Evolutionary conservation across 2,113 vertebrate species (phyloP).

Genomic region (Melanotaenia duboulayi): DNA sequence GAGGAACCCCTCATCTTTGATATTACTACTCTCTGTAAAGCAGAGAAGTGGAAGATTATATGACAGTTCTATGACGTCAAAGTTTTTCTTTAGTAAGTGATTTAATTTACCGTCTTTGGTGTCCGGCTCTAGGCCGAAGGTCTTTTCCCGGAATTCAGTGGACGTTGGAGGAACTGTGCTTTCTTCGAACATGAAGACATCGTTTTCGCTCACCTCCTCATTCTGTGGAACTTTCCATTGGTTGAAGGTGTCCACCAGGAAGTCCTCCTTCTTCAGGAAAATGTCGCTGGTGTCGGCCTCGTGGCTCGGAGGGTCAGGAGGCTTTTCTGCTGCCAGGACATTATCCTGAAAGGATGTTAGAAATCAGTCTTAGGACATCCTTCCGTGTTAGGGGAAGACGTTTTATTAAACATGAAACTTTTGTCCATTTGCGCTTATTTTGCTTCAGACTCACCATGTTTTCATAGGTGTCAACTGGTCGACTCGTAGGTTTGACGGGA

Average conservation of each 20-base stretch:
- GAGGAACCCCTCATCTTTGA: conserved; percentile 75
- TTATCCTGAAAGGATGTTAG: conserved; percentile 69
- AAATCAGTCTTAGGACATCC: neutral
- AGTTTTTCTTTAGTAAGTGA: neutral
- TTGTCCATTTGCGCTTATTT: neutral
- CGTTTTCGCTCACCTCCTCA: conserved; percentile 63
- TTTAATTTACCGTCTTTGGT: conserved; percentile 16
- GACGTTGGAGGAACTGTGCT: conserved; percentile 23
- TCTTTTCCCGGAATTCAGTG: conserved; percentile 8
- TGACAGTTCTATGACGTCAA: neutral
- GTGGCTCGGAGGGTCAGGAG: conserved; percentile 71
- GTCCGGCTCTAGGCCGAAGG: conserved; percentile 4
- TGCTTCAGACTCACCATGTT: conserved; percentile 76
- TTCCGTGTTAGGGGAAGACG: too few relatives aligned
- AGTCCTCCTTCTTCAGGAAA: conserved; percentile 75
- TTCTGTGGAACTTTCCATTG: conserved; percentile 52
- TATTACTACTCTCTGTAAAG: conserved; percentile 54
- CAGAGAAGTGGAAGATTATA: conserved; percentile 14
- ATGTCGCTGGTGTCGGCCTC: conserved; percentile 49
- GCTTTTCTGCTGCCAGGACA: conserved; percentile 78
- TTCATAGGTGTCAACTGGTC: conserved; percentile 52
- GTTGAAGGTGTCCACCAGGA: conserved; percentile 67
- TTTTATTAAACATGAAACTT: neutral
- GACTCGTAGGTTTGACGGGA: conserved; percentile 64
- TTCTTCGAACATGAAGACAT: conserved; percentile 75